Base-by-base conservation (phyloP, 2,113 vertebrate species). In the Salminus brasiliensis region DNA sequence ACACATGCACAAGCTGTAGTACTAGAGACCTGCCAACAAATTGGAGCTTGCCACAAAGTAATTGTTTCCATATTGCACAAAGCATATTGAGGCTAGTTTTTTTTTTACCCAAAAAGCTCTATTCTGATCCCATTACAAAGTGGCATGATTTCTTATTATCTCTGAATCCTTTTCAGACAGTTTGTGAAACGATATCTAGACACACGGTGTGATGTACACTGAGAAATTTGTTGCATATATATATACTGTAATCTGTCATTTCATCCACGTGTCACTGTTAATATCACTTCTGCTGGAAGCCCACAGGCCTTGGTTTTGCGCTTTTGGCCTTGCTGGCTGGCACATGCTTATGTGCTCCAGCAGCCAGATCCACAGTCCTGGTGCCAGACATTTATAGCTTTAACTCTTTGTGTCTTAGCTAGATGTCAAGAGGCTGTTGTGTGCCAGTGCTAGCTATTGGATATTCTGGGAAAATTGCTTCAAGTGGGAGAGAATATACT, bases 31-130 rank as follows among this genome's bases (percentile, higher is more conserved):
- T 87, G 84, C 88, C 88, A 90, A 86, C 83, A 80, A 82, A 81
- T 78, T 81, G 72, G 52, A 73, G 78, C 84, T 88, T 88, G 89
- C 85, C 86, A 87, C 83, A 79, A 86, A 86, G 84, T 91, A 92
- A 92, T 91, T 87, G 88, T 88, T 91, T 91, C 92, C 90, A 91
- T 90, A 85, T 80, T 86, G 65, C 65, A 60, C 82, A 82, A 87
- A 84, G 76, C 81, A 84, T 75, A 86, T 85, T 71, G 75, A 87
- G 85, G 76, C 81, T 83, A n/a, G n/a, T n/a, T 72, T 71, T 80
- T 82, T 85, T 78, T 32, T 29, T 30, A 34, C 74, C 16, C n/a
- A n/a, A n/a, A 55, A n/a, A 53, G 15, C 63, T 55, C 18, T 55
- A 41, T 57, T 76, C 2, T 2, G 52, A 32, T 52, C 45, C 73